Evolutionary conservation across 1,140 invertebrate genomes (phyloP), one percentile per base, ranked within the genome.

Genomic region (Potamilus streckersoni): DNA sequence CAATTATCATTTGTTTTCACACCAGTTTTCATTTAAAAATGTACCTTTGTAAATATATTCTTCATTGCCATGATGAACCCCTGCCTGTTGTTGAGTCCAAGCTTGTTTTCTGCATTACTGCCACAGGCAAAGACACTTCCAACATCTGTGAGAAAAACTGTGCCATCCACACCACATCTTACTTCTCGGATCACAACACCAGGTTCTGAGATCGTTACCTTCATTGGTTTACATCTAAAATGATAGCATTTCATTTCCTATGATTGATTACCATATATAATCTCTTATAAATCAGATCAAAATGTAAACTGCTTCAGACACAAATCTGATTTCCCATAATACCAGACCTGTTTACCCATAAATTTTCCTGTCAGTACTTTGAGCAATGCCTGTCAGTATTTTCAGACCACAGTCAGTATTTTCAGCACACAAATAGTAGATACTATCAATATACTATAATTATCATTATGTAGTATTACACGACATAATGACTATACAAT

Each of bases 101-200:
- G 90, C 87, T 94, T 94, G 83, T 94, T 95, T 82, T 92, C 89
- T 58, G 91, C 87, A 85, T 95, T 95, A 65, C 89, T 92, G 31
- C 94, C 94, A 88, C 93, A 94, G 17, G 92, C 93, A 64, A 93
- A 92, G 38, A 95, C 80, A 49, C 90, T 89, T n/a, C 93, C 94
- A 72, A 91, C 91, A 71, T 92, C 90, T 20, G 93, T 93, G 4
- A 95, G 87, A n/a, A 94, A 89, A 71, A 93, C 92, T 0, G 93
- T 93, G 13, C 91, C 92, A 84, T 95, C 93, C 0, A 90, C 89
- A 4, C 94, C 94, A 84, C 93, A 94, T 82, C 90, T 89, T 0
- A 94, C 91, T 56, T 91, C 91, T 17, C 87, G 84, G 17, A 93
- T 91, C 23, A 90, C 85, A 16, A 91, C 90, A 38, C 38, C 38